phyloP scores from a whole-genome alignment of 1,140 invertebrate genomes.

The Conus betulinus region DNA sequence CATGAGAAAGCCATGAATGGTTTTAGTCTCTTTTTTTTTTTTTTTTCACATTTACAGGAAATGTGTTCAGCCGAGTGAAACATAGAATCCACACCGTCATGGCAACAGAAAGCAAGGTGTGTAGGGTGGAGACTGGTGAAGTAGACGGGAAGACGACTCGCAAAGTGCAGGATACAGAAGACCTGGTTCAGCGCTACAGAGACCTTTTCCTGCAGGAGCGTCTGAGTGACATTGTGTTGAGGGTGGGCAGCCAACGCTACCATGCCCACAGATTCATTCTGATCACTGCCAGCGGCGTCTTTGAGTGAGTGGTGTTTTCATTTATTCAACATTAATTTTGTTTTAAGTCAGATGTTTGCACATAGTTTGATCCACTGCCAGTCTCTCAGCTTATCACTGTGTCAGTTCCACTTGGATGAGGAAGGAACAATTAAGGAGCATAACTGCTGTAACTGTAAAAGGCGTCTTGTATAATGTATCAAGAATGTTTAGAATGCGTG shows the following conservation, averaged over 20 bases:
- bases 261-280: conserved; percentile 66
- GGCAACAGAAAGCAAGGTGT: background rate
- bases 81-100: background rate
- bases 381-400: too few relatives aligned
- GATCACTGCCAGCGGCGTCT: conserved; percentile 68
- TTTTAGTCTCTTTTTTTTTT: too few relatives aligned
- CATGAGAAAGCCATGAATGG: background rate
- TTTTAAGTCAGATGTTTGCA: too few relatives aligned
- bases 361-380: too few relatives aligned
- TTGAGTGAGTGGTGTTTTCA: conserved; percentile 61
- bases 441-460: too few relatives aligned
- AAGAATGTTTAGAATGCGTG: too few relatives aligned
- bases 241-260: conserved; percentile 55
- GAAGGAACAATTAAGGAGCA: too few relatives aligned
- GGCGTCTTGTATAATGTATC: too few relatives aligned
- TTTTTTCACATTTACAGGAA: background rate
- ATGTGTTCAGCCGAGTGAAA: conserved; percentile 15
- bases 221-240: conserved; percentile 63
- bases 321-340: too few relatives aligned
- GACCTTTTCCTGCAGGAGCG: conserved; percentile 56
- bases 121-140: background rate
- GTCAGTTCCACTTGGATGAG: too few relatives aligned
- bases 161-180: conserved; percentile 53
- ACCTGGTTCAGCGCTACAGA: conserved; percentile 53
- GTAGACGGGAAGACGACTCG: background rate